These are phyloP conservation scores for Benitochromis conjunctus DNA, from an alignment of 2,113 vertebrate species.

Conservation along the genomic window DNA sequence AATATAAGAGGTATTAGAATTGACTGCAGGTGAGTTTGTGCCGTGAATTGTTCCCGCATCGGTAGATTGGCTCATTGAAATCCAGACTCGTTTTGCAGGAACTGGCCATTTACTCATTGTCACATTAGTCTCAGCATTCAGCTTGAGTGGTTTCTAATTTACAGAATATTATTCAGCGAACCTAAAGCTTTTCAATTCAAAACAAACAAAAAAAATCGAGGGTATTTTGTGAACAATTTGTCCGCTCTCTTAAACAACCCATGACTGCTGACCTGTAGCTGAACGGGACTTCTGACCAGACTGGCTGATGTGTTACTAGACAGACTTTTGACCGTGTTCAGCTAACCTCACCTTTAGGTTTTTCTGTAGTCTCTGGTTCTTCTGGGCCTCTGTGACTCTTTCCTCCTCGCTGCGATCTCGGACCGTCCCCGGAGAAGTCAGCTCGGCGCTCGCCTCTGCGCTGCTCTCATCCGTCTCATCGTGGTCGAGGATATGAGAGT, in stretches of 20 bases:
- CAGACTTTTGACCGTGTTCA: neutral
- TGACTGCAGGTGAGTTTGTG: neutral
- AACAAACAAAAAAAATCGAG: neutral
- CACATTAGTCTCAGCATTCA: neutral
- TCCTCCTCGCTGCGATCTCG: constrained; percentile 94
- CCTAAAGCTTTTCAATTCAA: neutral
- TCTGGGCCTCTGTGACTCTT: constrained; percentile 90
- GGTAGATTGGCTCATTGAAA: neutral
- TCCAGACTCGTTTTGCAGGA: neutral
- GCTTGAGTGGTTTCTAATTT: neutral
- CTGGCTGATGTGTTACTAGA: neutral
- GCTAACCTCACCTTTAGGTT: constrained; percentile 83
- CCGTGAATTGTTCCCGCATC: neutral
- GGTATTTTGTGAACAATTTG: neutral
- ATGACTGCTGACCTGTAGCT: neutral
- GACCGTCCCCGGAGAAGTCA: constrained; percentile 80
- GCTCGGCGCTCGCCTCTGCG: constrained; percentile 90
- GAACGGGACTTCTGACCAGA: neutral
- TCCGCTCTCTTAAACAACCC: neutral
- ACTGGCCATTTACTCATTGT: neutral
- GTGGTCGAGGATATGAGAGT: constrained; percentile 80
- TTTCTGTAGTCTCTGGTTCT: constrained; percentile 91
- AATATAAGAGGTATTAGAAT: neutral
- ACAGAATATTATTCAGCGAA: neutral
- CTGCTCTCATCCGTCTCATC: constrained; percentile 93